Evolutionary conservation across 2,888 invertebrate species (phyloP).

Genomic region (Xestia ashworthii): DNA sequence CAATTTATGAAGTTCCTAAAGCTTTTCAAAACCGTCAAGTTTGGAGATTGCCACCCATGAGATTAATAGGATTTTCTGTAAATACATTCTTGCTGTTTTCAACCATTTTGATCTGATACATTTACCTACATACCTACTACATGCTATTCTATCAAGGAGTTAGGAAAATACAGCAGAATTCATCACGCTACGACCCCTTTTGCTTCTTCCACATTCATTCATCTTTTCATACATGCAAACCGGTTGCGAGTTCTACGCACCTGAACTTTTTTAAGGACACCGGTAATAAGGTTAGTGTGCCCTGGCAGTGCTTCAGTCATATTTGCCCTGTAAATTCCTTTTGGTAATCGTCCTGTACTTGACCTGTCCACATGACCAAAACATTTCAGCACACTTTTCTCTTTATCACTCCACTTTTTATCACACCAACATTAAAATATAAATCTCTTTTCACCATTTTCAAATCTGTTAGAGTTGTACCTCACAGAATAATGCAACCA

Average conservation of each 20-base stretch:
- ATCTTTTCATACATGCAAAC: conserved; percentile 55
- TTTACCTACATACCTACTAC: conserved; percentile 25
- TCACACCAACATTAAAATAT: neutral
- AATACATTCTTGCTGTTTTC: conserved; percentile 13
- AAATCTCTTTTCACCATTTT: conserved; percentile 1
- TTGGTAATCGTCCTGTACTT: conserved; percentile 29
- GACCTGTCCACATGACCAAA: conserved; percentile 21
- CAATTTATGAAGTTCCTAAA: neutral
- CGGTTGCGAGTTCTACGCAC: conserved; percentile 60
- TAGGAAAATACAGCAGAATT: conserved; percentile 25
- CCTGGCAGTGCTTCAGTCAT: conserved; percentile 29
- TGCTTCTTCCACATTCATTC: conserved; percentile 60
- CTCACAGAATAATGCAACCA: conserved; percentile 17
- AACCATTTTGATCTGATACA: conserved; percentile 18
- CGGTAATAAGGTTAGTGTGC: conserved; percentile 59
- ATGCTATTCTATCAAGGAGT: conserved; percentile 17
- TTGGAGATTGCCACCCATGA: neutral
- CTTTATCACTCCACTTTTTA: conserved; percentile 8
- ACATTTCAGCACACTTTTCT: conserved; percentile 34
- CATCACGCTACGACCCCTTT: conserved; percentile 41
- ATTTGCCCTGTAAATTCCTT: conserved; percentile 25
- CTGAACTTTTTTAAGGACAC: conserved; percentile 60
- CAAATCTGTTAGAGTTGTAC: conserved; percentile 19
- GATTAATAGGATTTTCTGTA: conserved; percentile 4
- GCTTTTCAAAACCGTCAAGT: neutral